These are phyloP conservation scores for Pteropus alecto DNA, from an alignment of 2,113 vertebrate genomes.

Conservation along the genomic window DNA sequence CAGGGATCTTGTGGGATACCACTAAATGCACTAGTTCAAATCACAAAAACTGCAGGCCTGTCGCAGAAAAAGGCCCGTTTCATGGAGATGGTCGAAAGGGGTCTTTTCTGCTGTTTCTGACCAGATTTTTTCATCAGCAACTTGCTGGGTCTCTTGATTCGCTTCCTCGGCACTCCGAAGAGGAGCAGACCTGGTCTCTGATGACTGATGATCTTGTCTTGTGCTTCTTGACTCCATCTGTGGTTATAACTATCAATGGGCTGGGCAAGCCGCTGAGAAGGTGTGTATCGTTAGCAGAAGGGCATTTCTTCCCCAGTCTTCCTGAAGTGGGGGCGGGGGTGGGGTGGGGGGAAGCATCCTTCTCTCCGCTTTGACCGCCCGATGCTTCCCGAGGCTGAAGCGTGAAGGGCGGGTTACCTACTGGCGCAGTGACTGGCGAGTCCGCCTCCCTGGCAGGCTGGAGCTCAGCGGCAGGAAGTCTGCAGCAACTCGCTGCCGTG, in stretches of 20 bases:
- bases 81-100: constrained; percentile 85
- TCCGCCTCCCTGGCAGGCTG: accelerated
- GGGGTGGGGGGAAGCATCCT: no score
- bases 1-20: constrained; percentile 81
- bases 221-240: constrained; percentile 87
- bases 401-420: not conserved
- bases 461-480: not conserved
- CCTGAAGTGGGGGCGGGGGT: constrained; percentile 14
- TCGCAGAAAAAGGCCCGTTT: constrained; percentile 81
- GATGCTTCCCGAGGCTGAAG: not conserved
- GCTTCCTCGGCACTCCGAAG: not conserved
- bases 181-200: constrained; percentile 64
- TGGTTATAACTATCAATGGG: constrained; percentile 88
- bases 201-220: constrained; percentile 62
- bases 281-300: constrained; percentile 72
- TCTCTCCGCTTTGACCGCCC: not conserved
- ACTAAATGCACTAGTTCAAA: constrained; percentile 81
- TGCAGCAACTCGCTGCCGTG: not conserved
- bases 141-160: not conserved
- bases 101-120: constrained; percentile 18
- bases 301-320: constrained; percentile 56
- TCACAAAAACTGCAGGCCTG: constrained; percentile 80
- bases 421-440: not conserved
- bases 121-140: not conserved
- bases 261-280: constrained; percentile 81